Percentiles rank a stretch among this genome's conserved stretches.
Evolutionary conservation across 2,888 invertebrate species (phyloP).

Genomic region (Habroteleia sp.): DNA sequence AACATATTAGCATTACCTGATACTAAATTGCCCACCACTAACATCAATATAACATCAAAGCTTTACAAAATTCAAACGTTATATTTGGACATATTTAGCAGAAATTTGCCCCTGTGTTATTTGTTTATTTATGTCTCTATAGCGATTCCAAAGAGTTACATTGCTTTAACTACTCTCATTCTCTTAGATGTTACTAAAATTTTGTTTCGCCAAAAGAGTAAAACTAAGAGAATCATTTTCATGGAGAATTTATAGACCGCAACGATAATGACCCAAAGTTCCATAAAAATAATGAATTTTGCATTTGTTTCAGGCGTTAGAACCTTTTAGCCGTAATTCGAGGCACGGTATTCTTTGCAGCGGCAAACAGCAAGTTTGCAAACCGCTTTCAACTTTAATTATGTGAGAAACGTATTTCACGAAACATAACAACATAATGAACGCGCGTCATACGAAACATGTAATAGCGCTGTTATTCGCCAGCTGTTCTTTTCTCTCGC

Average conservation of each 20-base stretch:
- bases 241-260: not conserved
- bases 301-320: slow-evolving; percentile 26
- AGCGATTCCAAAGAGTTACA: too few species aligned
- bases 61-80: too few species aligned
- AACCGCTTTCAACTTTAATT: slow-evolving; percentile 49
- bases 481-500: slow-evolving; percentile 14
- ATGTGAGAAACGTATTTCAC: slow-evolving; percentile 38
- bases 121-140: too few species aligned
- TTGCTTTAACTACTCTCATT: too few species aligned
- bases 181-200: too few species aligned
- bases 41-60: too few species aligned
- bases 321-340: slow-evolving; percentile 29
- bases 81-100: too few species aligned
- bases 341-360: slow-evolving; percentile 33
- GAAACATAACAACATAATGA: slow-evolving; percentile 44
- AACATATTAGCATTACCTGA: too few species aligned
- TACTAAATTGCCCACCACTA: too few species aligned
- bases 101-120: too few species aligned
- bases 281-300: slow-evolving; percentile 32
- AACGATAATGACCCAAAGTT: slow-evolving; percentile 23
- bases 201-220: too few species aligned
- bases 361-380: slow-evolving; percentile 41
- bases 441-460: slow-evolving; percentile 36
- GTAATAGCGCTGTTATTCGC: slow-evolving; percentile 28
- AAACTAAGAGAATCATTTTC: slow-evolving; percentile 4